Conservation (phyloP, 2,113 vertebrate genomes). For the Emberiza fucata region DNA sequence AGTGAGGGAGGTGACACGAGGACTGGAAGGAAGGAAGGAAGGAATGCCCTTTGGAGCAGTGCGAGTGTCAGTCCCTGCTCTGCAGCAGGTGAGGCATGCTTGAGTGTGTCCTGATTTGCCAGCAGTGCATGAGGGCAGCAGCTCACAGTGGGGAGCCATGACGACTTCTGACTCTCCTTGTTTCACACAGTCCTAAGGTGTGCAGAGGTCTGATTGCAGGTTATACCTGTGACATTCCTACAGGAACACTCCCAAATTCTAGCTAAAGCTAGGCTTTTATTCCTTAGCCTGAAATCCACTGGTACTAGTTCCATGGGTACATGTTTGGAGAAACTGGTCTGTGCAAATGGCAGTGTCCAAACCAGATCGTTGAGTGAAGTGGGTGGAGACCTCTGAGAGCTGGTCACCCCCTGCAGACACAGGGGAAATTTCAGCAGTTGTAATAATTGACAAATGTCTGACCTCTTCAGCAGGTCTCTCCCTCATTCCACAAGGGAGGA, state of each 20-base stretch:
- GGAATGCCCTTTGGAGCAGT: background rate
- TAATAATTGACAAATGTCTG: background rate
- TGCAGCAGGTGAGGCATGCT: background rate
- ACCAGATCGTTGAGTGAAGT: background rate
- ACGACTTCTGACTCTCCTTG: rapidly evolving
- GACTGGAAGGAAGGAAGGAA: background rate
- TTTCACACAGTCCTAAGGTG: background rate
- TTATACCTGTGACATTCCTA: background rate
- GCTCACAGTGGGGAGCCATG: background rate
- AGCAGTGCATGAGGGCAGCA: background rate
- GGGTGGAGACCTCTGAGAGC: background rate
- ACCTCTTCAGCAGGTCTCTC: background rate
- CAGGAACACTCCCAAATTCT: background rate
- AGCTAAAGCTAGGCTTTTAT: background rate
- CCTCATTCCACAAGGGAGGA: background rate
- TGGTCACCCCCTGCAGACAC: background rate
- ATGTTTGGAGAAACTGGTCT: background rate
- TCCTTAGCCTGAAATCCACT: background rate
- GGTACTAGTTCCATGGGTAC: background rate
- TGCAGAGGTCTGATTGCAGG: background rate
- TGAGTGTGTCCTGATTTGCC: background rate
- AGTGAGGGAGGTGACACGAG: background rate
- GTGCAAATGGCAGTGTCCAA: background rate
- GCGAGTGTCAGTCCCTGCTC: background rate
- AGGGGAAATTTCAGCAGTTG: background rate